Base-by-base conservation (phyloP, 23 tunicate species). In the Botrylloides violaceus region DNA sequence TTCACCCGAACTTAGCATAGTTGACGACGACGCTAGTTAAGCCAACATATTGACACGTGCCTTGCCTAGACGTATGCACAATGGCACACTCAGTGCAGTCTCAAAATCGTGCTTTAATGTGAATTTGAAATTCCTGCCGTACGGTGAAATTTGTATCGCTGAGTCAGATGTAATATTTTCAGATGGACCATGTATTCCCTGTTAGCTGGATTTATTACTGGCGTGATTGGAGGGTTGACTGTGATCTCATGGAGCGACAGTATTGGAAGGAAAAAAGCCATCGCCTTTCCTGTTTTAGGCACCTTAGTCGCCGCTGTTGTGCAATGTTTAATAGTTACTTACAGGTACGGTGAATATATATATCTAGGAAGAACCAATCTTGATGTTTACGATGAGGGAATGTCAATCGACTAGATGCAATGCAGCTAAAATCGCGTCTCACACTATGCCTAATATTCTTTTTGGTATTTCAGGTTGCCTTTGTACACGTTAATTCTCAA, bases 211-310 rank as follows among this genome's bases (percentile, higher is more conserved):
- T 76, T 75, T 39, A 22, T 87, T 7, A 84, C 95, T 0, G 82
- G 81, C 3, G 31, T 70, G 28, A 0, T 87, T 2, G 70, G 59
- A 1, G 74, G 61, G 21, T 7, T 80, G 22, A 19, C 80, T 1
- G 33, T 80, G 32, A 80, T 79, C 5, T 76, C 95, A 55, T 76
- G 79, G 79, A 39, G 86, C 30, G 95, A 87, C 33, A 76, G 28
- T 49, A 55, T 80, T 22, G 95, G 95, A 2, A 49, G 95, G 20
- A 87, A 87, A 64, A 29, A 21, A 7, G 62, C 82, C 27, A 76
- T 87, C 75, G 29, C 71, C n/a, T 53, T 80, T 61, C 82, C 95
- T 2, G 31, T 80, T 29, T 28, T 60, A 28, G 86, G 82, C 7
- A 64, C 57, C 61, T 31, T 28, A 31, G 35, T 63, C n/a, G 34